phyloP scores from a whole-genome alignment of 2,888 invertebrate species.

The Mythimna ferrago region DNA sequence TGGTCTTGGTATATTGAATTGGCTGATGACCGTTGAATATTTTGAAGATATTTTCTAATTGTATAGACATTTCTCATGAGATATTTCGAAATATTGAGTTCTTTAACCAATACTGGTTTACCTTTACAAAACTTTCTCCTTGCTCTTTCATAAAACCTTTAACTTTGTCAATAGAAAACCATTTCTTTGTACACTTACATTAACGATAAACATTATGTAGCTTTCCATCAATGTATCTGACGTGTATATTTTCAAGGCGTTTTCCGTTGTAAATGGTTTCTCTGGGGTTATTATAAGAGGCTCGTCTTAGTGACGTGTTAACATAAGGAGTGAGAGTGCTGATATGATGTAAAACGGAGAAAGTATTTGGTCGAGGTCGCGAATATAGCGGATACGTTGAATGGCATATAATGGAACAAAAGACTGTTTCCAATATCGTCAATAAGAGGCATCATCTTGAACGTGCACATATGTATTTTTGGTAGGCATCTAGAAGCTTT shows the following conservation, averaged over 20 bases:
- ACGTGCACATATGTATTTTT: not conserved
- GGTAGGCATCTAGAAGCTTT: not conserved
- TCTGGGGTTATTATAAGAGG: conserved; percentile 36
- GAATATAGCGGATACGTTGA: conserved; percentile 28
- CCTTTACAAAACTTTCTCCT: conserved; percentile 16
- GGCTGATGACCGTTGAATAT: not conserved
- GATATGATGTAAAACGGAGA: conserved; percentile 43
- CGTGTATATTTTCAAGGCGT: conserved; percentile 29
- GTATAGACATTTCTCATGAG: not conserved
- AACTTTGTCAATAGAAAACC: conserved; percentile 34
- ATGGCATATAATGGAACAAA: conserved; percentile 29
- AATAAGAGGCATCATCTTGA: conserved; percentile 3
- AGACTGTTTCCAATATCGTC: conserved; percentile 26
- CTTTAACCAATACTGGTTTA: not conserved
- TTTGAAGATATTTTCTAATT: not conserved
- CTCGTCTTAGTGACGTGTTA: conserved; percentile 46
- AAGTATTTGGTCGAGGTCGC: conserved; percentile 51
- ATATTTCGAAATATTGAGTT: not conserved
- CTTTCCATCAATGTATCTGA: conserved; percentile 36
- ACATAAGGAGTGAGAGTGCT: conserved; percentile 39
- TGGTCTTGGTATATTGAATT: not conserved
- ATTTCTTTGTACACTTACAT: conserved; percentile 26
- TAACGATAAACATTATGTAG: conserved; percentile 21
- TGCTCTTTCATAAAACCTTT: conserved; percentile 8
- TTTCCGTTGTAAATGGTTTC: conserved; percentile 56